Conservation (phyloP, 2,797 vertebrate species). For the Pygocentrus nattereri region DNA sequence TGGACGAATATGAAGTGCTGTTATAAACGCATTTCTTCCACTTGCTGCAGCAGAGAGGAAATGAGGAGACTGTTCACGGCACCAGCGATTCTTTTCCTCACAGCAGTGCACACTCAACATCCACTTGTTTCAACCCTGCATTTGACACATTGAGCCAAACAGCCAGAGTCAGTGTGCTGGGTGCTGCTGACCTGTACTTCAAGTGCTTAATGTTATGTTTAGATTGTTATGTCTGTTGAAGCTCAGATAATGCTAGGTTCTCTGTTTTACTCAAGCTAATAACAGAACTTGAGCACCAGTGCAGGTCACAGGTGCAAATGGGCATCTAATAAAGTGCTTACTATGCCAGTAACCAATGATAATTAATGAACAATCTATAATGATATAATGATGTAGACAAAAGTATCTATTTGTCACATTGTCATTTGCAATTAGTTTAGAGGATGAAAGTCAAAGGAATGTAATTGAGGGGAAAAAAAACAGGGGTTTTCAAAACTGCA, state of each 20-base stretch:
- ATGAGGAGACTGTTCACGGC: slow-evolving; percentile 13
- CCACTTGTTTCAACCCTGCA: slow-evolving; percentile 2
- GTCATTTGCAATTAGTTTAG: too few relatives aligned
- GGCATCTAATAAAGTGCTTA: not conserved
- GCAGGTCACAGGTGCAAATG: not conserved
- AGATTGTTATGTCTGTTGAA: not conserved
- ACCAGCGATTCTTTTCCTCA: not conserved
- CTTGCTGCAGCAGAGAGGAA: slow-evolving; percentile 11
- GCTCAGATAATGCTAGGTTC: not conserved
- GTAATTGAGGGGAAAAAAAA: too few relatives aligned
- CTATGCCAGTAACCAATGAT: not conserved
- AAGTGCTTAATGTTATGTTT: not conserved
- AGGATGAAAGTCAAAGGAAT: too few relatives aligned
- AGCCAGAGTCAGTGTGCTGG: not conserved
- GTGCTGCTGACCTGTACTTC: not conserved
- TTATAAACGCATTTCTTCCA: slow-evolving; percentile 12
- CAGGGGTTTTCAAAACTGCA: too few relatives aligned
- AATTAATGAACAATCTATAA: not conserved
- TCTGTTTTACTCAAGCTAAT: not conserved
- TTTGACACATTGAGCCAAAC: slow-evolving; percentile 9
- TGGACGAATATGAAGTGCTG: not conserved
- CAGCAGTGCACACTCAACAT: slow-evolving; percentile 2
- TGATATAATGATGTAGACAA: not conserved
- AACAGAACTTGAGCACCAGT: not conserved
- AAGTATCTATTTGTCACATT: not conserved